Evolutionary conservation across 2,888 invertebrate genomes (phyloP), one percentile per base, ranked within the genome.

Genomic region (Onchidella celtica): DNA sequence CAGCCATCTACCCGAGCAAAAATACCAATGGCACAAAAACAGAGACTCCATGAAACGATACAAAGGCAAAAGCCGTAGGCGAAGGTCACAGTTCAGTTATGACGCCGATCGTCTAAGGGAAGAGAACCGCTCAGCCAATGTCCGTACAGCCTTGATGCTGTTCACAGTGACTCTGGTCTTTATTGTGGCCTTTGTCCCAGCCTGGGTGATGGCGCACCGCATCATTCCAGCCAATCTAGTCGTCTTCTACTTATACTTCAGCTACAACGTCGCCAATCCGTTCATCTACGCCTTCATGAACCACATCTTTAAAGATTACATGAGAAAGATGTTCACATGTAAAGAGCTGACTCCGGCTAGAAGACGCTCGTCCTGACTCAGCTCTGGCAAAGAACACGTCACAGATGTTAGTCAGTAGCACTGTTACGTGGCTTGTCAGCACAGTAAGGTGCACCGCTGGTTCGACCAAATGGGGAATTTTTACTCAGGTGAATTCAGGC

Each of bases 281-380:
- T 90, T 93, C 76, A 92, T 93, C 74, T 93, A 93, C 83, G 92
- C 92, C 40, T 93, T 93, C 83, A 92, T 93, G 91, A 93, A 93
- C 86, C 89, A 90, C 80, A 90, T 89, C 73, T 92, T 92, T 82
- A 85, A 90, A 65, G 87, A 89, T 24, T 89, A 92, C 69, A 81
- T 91, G 77, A 85, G 85, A 17, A 83, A 86, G 55, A 81, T 89
- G 24, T 87, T 88, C 36, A 76, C 65, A 2, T 85, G 84, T 57
- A 36, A 61, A n/a, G 14, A 34, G 21, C 3, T 38, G 21, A 24
- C 47, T 17, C 34, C 29, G 1, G 3, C 40, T 1, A 38, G 61
- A 4, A 61, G 70, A 32, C 21, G 32, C 27, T 9, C 1, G 17
- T 47, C 61, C 27, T 72, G 27, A 59, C 21, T 21, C 6, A 61